A percentile compares a stretch with the other conserved stretches of the same genome.
phyloP scores from a whole-genome alignment of 2,888 invertebrate genomes.

The Tetragonisca angustula region DNA sequence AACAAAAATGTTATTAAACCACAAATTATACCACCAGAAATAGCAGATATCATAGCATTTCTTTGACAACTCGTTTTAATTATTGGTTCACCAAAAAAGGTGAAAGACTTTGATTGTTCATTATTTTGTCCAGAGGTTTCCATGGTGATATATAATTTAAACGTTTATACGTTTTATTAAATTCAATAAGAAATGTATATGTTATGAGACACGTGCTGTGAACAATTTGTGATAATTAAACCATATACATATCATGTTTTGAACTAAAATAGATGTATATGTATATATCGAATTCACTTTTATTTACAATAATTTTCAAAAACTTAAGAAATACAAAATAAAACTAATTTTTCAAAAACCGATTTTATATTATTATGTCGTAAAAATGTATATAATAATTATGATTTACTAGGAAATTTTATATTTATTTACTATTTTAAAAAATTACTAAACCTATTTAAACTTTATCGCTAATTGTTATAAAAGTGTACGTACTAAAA shows the following conservation, averaged over 20 bases:
- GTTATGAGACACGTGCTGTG: not conserved
- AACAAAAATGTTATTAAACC: slow-evolving; percentile 90
- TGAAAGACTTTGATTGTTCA: not conserved
- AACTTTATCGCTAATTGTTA: too few relatives aligned
- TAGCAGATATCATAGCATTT: slow-evolving; percentile 90
- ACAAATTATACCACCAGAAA: slow-evolving; percentile 88
- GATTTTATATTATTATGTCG: not conserved
- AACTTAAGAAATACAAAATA: not conserved
- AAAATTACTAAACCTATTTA: not conserved
- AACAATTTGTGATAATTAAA: not conserved
- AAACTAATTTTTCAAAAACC: not conserved
- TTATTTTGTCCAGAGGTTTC: too few relatives aligned
- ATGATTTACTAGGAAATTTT: not conserved
- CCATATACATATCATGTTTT: not conserved
- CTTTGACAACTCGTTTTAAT: slow-evolving; percentile 92
- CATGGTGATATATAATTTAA: not conserved
- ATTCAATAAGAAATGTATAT: not conserved
- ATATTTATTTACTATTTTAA: not conserved
- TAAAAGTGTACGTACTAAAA: not conserved
- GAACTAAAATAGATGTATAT: not conserved
- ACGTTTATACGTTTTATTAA: not conserved
- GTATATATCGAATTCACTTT: not conserved
- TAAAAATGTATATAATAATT: not conserved
- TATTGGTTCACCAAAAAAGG: slow-evolving; percentile 89
- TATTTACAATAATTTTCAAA: not conserved